Evolutionary conservation across 92 coral and sea anemone species (phyloP).

Genomic region (Umimayanthus chanpuru): DNA sequence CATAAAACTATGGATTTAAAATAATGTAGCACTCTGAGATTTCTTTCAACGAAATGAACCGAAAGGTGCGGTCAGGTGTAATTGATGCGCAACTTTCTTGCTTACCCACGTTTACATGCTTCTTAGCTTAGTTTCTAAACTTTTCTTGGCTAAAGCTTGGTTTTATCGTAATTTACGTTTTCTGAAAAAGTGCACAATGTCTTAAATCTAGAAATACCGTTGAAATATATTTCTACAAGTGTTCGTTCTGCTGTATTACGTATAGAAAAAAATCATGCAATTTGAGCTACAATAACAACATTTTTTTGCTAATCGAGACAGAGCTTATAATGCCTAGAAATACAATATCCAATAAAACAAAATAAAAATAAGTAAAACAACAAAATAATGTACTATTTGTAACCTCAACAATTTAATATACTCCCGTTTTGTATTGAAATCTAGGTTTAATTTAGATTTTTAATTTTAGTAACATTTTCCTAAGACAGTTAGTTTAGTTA

Average conservation of each 20-base stretch:
- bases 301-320: not conserved
- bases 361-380: not conserved
- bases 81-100: not conserved
- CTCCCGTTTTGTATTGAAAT: not conserved
- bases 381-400: slow-evolving; percentile 3
- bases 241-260: not conserved
- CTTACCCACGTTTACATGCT: not conserved
- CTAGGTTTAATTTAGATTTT: not conserved
- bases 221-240: not conserved
- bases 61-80: not conserved
- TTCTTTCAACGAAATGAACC: not conserved
- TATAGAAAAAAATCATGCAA: not conserved
- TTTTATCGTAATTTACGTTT: not conserved
- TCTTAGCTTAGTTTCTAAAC: not conserved
- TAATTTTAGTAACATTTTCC: not conserved
- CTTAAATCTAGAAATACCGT: not conserved
- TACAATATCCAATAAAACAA: not conserved
- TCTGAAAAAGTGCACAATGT: not conserved
- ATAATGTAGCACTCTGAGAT: not conserved
- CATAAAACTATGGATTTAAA: too few relatives aligned
- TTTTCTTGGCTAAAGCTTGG: not conserved
- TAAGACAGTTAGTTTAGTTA: slow-evolving; percentile 1
- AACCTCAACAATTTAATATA: not conserved
- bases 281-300: not conserved
- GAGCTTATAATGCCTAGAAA: not conserved